These are phyloP conservation scores for Listronotus bonariensis DNA, from an alignment of 1,140 invertebrate species.

Conservation along the genomic window DNA sequence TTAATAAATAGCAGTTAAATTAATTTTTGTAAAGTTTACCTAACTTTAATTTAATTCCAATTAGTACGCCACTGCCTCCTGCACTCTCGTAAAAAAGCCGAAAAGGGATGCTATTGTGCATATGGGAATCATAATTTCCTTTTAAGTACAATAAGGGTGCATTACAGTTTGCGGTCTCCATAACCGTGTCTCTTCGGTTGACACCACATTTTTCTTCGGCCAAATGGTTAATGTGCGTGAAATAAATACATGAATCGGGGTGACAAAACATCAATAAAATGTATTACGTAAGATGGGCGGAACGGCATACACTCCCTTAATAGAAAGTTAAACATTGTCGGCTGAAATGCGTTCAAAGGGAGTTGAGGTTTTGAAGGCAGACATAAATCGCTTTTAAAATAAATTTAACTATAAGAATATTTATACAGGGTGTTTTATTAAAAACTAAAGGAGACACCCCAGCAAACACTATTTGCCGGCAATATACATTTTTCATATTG, in stretches of 20 bases:
- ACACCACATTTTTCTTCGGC: conserved; percentile 32
- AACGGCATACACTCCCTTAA: conserved; percentile 27
- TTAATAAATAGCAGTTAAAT: too few relatives aligned
- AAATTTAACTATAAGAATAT: too few relatives aligned
- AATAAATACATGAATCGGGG: conserved; percentile 38
- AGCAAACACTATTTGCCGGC: too few relatives aligned
- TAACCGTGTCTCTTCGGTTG: conserved; percentile 26
- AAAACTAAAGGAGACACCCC: too few relatives aligned
- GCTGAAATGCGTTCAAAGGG: not conserved
- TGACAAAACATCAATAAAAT: conserved; percentile 40
- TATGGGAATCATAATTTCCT: conserved; percentile 28
- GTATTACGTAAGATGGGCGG: conserved; percentile 33
- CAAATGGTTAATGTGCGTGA: conserved; percentile 33
- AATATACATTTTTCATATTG: too few relatives aligned
- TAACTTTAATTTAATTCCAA: not conserved
- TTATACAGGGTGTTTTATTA: too few relatives aligned
- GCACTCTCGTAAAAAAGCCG: conserved; percentile 18
- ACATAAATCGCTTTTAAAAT: too few relatives aligned
- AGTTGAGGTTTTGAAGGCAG: not conserved
- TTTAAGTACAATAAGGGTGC: conserved; percentile 10
- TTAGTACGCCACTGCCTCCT: conserved; percentile 3
- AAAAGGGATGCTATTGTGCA: conserved; percentile 25
- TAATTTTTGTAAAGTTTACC: too few relatives aligned
- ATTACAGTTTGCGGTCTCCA: conserved; percentile 30
- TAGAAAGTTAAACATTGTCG: conserved; percentile 33